A percentile compares a stretch with the other conserved stretches of the same genome.
These are phyloP conservation scores for Calidris pygmaea DNA, from an alignment of 2,113 vertebrate species.

Conservation along the genomic window DNA sequence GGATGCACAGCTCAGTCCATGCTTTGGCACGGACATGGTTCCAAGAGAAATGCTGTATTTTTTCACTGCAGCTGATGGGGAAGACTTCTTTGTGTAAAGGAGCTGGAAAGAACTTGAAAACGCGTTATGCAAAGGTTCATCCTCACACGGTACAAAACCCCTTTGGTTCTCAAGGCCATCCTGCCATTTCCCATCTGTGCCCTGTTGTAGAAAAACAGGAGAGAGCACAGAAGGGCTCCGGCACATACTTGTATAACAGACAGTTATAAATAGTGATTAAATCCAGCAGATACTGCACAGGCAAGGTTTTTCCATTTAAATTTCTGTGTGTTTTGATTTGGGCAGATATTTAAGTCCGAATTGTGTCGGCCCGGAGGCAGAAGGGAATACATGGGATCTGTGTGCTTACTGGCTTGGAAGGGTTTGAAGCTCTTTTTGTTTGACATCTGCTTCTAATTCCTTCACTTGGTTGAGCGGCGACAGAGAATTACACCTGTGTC, in stretches of 20 bases:
- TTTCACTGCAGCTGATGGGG: not conserved
- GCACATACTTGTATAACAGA: not conserved
- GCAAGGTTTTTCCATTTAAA: not conserved
- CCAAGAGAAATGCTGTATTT: not conserved
- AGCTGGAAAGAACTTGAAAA: not conserved
- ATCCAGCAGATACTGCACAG: not conserved
- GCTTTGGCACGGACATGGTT: rapidly evolving
- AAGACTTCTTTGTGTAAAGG: not conserved
- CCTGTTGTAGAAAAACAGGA: rapidly evolving
- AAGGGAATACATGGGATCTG: not conserved
- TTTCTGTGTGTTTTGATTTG: not conserved
- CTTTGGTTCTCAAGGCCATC: not conserved
- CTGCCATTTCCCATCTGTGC: not conserved
- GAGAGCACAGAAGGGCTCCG: not conserved
- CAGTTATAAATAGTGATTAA: too few relatives aligned
- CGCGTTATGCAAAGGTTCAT: rapidly evolving
- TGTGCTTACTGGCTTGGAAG: not conserved
- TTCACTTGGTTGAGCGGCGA: not conserved
- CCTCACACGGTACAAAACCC: not conserved
- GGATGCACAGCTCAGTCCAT: not conserved
- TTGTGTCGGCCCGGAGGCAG: not conserved
- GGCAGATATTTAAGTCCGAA: not conserved
- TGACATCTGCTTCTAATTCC: not conserved
- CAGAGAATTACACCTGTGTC: not conserved
- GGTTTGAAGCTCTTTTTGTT: not conserved